Evolutionary conservation across 2,888 invertebrate genomes (phyloP).

Genomic region (Lepidocyrtoides sp.): DNA sequence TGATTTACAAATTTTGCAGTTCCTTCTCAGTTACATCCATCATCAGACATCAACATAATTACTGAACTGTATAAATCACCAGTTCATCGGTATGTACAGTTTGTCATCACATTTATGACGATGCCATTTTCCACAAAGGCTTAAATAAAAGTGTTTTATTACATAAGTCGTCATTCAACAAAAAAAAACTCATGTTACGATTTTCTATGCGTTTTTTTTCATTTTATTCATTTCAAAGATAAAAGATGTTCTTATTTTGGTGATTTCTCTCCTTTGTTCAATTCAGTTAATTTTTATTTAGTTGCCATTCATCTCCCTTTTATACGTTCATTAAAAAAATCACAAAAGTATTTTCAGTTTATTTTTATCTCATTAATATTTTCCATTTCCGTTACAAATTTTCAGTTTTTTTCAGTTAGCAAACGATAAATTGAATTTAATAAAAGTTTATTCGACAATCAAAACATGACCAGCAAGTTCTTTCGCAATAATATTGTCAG

Average conservation of each 20-base stretch:
- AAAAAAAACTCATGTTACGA: background rate
- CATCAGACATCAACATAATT: constrained; percentile 28
- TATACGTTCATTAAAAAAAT: background rate
- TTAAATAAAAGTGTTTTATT: constrained; percentile 12
- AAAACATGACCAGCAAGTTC: background rate
- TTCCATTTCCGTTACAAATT: background rate
- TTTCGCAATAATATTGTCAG: too few species aligned
- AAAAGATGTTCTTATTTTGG: background rate
- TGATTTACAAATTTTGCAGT: constrained; percentile 60
- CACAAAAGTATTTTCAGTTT: background rate
- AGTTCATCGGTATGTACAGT: constrained; percentile 36
- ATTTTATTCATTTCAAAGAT: background rate
- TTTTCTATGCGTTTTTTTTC: background rate
- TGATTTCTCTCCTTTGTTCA: background rate
- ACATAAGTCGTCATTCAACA: background rate
- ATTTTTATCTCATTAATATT: background rate
- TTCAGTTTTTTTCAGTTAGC: constrained; percentile 23
- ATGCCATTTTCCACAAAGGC: constrained; percentile 49
- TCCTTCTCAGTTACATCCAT: constrained; percentile 56
- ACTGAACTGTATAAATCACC: background rate
- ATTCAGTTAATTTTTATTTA: background rate
- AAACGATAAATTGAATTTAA: background rate
- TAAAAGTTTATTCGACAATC: background rate
- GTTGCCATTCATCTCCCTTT: background rate
- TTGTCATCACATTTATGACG: constrained; percentile 39